Conservation (phyloP, 2,888 invertebrate species). For the Tiliacea aurago region DNA sequence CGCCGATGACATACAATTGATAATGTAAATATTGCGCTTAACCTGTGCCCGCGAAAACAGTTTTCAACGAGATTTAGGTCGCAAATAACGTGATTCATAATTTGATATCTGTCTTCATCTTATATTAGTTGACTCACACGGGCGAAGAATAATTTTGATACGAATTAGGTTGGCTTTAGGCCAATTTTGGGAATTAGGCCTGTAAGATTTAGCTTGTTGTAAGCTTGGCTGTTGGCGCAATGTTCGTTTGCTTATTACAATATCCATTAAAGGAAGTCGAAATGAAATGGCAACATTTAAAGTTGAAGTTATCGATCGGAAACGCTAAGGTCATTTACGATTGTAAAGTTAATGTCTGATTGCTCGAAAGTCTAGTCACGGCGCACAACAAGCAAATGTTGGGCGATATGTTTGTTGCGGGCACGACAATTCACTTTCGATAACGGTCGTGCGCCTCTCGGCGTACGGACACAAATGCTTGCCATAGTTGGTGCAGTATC, state of each 20-base stretch:
- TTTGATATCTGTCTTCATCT: conserved; percentile 39
- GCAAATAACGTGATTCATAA: conserved; percentile 69
- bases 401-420: conserved; percentile 77
- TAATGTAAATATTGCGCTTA: conserved; percentile 87
- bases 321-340: conserved; percentile 76
- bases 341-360: conserved; percentile 80
- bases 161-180: neutral
- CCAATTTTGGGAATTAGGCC: no score
- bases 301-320: conserved; percentile 73
- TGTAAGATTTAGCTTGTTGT: neutral
- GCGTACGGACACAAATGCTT: conserved; percentile 83
- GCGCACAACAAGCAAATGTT: conserved; percentile 73
- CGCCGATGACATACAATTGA: conserved; percentile 89
- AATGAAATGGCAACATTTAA: conserved; percentile 69
- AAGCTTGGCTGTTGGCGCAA: conserved; percentile 27
- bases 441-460: conserved; percentile 84
- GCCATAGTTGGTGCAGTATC: conserved; percentile 84
- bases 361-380: conserved; percentile 84
- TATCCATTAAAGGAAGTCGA: conserved; percentile 66
- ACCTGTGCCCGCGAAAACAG: conserved; percentile 79
- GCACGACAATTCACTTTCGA: conserved; percentile 88
- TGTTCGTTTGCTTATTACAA: conserved; percentile 41
- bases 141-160: neutral
- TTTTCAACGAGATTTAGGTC: conserved; percentile 76
- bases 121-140: conserved; percentile 17